phyloP scores from a whole-genome alignment of 23 tunicate genomes.

The Phallusia fumigata region DNA sequence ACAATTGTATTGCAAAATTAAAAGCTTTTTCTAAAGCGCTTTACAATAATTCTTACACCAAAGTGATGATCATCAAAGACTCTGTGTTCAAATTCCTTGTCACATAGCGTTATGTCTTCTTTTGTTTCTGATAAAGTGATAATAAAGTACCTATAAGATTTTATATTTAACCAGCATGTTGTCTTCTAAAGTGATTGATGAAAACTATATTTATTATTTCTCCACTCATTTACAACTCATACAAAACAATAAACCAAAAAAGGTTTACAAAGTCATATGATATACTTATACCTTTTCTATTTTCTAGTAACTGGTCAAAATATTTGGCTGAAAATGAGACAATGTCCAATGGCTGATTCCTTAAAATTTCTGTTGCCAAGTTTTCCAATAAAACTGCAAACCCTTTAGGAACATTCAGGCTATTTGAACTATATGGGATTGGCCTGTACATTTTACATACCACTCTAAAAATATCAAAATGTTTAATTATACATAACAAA shows the following conservation, averaged over 20 bases:
- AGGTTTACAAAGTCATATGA: too few species aligned
- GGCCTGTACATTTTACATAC: not conserved
- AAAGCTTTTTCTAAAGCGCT: too few species aligned
- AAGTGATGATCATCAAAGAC: not conserved
- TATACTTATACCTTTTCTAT: constrained; percentile 11
- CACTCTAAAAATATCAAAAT: not conserved
- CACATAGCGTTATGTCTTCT: not conserved
- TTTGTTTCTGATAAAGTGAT: not conserved
- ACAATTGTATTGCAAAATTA: not conserved
- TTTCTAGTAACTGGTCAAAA: constrained; percentile 30
- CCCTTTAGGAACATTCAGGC: not conserved
- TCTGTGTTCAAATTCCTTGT: not conserved
- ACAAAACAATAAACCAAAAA: too few species aligned
- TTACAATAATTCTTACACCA: not conserved
- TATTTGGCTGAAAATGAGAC: constrained; percentile 36
- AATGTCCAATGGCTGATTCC: constrained; percentile 49
- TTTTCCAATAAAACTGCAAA: constrained; percentile 5
- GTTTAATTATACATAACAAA: too few species aligned
- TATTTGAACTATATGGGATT: constrained; percentile 3
- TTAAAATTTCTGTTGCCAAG: constrained; percentile 18
- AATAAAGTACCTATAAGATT: not conserved
- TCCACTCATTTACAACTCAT: too few species aligned
- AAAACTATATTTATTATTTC: too few species aligned
- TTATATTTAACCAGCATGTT: too few species aligned
- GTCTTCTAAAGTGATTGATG: too few species aligned